Evolutionary conservation across 2,797 vertebrate species (phyloP).

Genomic region (Syngnathus rostellatus): DNA sequence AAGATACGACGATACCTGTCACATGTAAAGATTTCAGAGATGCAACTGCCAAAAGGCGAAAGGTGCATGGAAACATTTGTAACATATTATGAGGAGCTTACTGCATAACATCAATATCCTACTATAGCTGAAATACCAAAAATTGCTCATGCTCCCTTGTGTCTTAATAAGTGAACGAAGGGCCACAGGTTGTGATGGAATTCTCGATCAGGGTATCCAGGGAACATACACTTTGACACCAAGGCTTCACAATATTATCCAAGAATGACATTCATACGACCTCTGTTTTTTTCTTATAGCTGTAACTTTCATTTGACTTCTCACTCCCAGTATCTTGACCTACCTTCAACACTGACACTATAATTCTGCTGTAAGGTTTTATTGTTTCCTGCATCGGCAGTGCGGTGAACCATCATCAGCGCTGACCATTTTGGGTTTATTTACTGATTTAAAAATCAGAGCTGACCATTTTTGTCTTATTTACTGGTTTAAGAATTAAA

Average conservation of each 20-base stretch:
- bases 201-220: background rate
- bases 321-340: background rate
- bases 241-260: background rate
- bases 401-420: background rate
- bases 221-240: conserved; percentile 1
- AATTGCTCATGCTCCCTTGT: background rate
- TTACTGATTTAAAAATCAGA: background rate
- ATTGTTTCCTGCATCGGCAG: background rate
- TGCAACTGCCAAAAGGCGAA: background rate
- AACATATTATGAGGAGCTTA: background rate
- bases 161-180: background rate
- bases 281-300: no score
- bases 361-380: background rate
- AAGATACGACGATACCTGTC: background rate
- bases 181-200: background rate
- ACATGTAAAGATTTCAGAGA: background rate
- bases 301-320: background rate
- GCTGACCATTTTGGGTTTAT: background rate
- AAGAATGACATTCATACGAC: conserved; percentile 1
- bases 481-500: background rate
- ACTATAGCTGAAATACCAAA: background rate
- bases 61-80: background rate
- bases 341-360: background rate
- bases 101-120: background rate
- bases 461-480: background rate